phyloP scores from a whole-genome alignment of 2,113 vertebrate genomes.

The Phrynosoma blainvillii region DNA sequence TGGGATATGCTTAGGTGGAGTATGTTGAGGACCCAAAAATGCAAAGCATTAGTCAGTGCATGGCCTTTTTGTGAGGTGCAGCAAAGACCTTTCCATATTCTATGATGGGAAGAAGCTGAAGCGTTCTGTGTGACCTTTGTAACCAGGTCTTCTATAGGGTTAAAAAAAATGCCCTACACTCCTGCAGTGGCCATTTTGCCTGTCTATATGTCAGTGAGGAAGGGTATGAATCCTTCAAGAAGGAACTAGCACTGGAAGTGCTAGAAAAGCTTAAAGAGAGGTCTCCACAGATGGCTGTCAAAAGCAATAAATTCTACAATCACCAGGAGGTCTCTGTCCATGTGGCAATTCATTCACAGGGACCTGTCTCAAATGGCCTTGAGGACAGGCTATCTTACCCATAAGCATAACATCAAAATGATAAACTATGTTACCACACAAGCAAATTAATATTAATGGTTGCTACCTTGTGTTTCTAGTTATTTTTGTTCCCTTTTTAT shows the following conservation, averaged over 20 bases:
- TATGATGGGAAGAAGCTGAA: background rate
- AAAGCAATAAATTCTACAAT: background rate
- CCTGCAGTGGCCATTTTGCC: too few species aligned
- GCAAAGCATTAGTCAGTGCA: background rate
- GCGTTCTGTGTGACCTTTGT: background rate
- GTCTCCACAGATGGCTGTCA: background rate
- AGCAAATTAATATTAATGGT: slow-evolving; percentile 67
- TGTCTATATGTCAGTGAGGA: too few species aligned
- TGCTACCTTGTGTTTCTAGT: slow-evolving; percentile 62
- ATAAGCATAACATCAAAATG: slow-evolving; percentile 52
- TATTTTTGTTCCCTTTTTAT: slow-evolving; percentile 65
- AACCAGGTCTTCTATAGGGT: background rate
- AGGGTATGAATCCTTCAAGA: background rate
- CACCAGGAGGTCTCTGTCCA: background rate
- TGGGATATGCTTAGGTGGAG: background rate
- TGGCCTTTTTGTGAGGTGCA: too few species aligned
- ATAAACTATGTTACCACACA: slow-evolving; percentile 51
- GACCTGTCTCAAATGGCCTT: background rate
- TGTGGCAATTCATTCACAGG: background rate
- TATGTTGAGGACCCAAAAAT: background rate
- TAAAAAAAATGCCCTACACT: too few species aligned
- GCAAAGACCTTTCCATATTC: background rate
- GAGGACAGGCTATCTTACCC: slow-evolving; percentile 47
- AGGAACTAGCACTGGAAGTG: background rate
- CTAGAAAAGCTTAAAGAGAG: slow-evolving; percentile 22